Evolutionary conservation across 2,797 vertebrate species (phyloP).

Genomic region (Setipinna tenuifilis): DNA sequence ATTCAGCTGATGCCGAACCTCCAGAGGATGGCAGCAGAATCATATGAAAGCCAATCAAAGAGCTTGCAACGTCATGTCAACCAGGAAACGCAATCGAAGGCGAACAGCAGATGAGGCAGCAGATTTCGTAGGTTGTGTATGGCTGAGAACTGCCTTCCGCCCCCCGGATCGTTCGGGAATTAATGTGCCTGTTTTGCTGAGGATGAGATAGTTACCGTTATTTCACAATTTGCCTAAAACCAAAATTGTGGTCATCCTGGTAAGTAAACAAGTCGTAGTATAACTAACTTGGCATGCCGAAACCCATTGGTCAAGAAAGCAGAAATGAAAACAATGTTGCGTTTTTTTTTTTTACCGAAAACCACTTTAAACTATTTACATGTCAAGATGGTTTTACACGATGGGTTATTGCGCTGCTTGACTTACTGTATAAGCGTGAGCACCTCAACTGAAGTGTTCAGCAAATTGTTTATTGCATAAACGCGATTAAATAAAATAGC

Average conservation of each 20-base stretch:
- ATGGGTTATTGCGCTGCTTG: too few relatives aligned
- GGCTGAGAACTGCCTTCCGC: not conserved
- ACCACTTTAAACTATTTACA: too few relatives aligned
- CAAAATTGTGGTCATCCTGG: not conserved
- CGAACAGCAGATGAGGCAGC: too few relatives aligned
- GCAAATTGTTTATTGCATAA: too few relatives aligned
- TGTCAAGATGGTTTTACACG: too few relatives aligned
- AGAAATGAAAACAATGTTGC: not conserved
- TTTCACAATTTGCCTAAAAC: not conserved
- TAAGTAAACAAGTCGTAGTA: not conserved
- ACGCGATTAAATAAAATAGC: too few relatives aligned
- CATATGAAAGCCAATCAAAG: not conserved
- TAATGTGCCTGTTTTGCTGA: not conserved
- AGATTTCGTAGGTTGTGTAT: too few relatives aligned
- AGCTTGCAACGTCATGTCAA: not conserved
- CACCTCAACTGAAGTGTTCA: too few relatives aligned
- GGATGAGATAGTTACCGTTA: not conserved
- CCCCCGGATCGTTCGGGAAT: not conserved
- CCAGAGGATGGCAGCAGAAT: conserved; percentile 14
- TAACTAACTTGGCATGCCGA: not conserved
- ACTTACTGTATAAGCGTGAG: too few relatives aligned
- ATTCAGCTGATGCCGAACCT: not conserved
- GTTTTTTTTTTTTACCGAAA: not conserved
- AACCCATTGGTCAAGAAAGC: not conserved
- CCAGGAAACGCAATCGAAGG: not conserved